phyloP scores from a whole-genome alignment of 2,888 invertebrate genomes.

The Athalia cordata region DNA sequence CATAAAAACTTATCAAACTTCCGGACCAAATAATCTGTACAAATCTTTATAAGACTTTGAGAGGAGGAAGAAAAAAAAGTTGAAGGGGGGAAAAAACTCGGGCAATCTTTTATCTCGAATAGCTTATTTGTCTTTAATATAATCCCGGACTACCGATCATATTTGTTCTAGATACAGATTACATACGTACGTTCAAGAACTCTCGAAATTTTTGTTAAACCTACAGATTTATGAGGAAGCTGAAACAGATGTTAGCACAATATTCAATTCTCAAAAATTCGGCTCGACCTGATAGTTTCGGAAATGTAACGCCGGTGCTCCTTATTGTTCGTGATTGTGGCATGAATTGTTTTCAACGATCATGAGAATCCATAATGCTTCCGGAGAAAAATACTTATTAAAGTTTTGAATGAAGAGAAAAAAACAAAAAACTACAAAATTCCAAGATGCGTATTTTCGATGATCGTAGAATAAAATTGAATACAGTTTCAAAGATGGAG shows the following conservation, averaged over 20 bases:
- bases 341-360: background rate
- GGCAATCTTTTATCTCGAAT: constrained; percentile 8
- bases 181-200: background rate
- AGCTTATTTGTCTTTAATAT: constrained; percentile 9
- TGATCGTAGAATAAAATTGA: background rate
- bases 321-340: too few species aligned
- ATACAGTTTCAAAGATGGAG: background rate
- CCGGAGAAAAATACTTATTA: background rate
- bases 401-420: background rate
- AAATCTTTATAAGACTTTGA: background rate
- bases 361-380: background rate
- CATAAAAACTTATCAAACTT: too few species aligned
- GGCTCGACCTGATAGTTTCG: too few species aligned
- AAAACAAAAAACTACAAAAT: background rate
- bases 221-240: constrained; percentile 19
- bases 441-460: background rate
- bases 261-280: too few species aligned
- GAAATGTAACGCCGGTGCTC: too few species aligned
- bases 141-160: constrained; percentile 19
- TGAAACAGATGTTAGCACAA: constrained; percentile 7
- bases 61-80: too few species aligned
- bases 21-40: too few species aligned
- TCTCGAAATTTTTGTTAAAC: constrained; percentile 25
- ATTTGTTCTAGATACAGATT: background rate
- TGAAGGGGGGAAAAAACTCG: background rate